A percentile compares a stretch with the other conserved stretches of the same genome.
phyloP scores from a whole-genome alignment of 2,888 invertebrate genomes.

The Drosophila formosana region DNA sequence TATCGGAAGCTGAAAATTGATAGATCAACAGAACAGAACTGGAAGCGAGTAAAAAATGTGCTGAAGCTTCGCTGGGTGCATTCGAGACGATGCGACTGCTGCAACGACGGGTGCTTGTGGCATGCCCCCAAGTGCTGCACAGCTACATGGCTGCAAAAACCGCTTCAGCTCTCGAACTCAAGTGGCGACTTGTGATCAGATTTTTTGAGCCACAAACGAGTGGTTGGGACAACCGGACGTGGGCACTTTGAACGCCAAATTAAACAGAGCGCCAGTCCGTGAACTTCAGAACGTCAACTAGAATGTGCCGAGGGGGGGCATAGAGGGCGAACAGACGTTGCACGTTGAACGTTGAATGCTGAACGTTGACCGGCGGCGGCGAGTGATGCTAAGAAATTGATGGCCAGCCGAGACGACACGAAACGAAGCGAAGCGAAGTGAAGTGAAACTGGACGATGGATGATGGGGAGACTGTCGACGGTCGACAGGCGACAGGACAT shows the following conservation, averaged over 20 bases:
- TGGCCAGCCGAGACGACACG: slow-evolving; percentile 21
- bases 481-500: slow-evolving; percentile 61
- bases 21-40: slow-evolving; percentile 5
- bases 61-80: slow-evolving; percentile 12
- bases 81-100: background rate
- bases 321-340: slow-evolving; percentile 26
- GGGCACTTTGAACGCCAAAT: slow-evolving; percentile 72
- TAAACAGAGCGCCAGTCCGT: slow-evolving; percentile 64
- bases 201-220: slow-evolving; percentile 36
- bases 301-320: slow-evolving; percentile 10
- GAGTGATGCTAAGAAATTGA: slow-evolving; percentile 60
- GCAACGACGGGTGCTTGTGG: slow-evolving; percentile 11
- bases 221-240: slow-evolving; percentile 53
- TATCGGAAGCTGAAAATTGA: slow-evolving; percentile 1
- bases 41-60: background rate
- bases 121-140: slow-evolving; percentile 14
- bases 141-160: background rate
- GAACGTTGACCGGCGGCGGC: slow-evolving; percentile 21
- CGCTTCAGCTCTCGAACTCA: slow-evolving; percentile 12
- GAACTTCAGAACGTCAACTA: slow-evolving; percentile 48
- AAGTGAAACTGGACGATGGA: background rate
- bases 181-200: slow-evolving; percentile 64
- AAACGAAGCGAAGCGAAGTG: background rate
- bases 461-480: background rate
- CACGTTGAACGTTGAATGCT: no score